Percentiles rank a stretch among this genome's conserved stretches.
These are phyloP conservation scores for Edolisoma coerulescens DNA, from an alignment of 2,113 vertebrate species.

Conservation along the genomic window DNA sequence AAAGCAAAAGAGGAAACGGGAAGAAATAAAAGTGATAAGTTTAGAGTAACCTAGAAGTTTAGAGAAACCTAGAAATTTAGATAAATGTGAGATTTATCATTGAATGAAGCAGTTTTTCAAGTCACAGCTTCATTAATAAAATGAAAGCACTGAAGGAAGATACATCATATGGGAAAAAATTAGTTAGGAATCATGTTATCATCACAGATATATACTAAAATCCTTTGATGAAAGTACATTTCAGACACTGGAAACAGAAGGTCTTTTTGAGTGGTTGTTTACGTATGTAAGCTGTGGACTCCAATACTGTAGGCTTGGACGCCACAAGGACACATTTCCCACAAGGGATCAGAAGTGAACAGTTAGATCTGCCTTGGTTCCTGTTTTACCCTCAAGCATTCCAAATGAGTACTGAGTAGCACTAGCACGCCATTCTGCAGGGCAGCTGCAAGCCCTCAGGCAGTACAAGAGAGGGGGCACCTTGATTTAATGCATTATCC, in stretches of 20 bases:
- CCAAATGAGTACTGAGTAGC: neutral
- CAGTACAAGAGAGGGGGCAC: neutral
- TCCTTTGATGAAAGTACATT: neutral
- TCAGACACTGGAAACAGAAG: neutral
- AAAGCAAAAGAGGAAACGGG: neutral
- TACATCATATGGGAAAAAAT: neutral
- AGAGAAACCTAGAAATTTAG: neutral
- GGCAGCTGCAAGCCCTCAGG: neutral
- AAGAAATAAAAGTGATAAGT: neutral
- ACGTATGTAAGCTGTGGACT: neutral
- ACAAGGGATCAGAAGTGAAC: neutral
- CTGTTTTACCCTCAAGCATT: neutral
- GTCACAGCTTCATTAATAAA: neutral
- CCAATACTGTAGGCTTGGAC: neutral
- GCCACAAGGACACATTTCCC: neutral
- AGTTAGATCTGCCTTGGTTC: neutral
- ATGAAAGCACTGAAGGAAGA: neutral
- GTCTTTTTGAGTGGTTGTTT: neutral
- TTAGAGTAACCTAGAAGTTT: neutral
- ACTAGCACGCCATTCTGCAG: neutral
- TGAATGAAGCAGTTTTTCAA: neutral
- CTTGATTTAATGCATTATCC: neutral
- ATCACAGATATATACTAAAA: neutral
- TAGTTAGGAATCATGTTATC: neutral
- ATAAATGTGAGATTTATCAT: neutral